A percentile compares a stretch with the other conserved stretches of the same genome.
Conservation (phyloP, 2,888 invertebrate species). For the Chorisops tibialis region DNA sequence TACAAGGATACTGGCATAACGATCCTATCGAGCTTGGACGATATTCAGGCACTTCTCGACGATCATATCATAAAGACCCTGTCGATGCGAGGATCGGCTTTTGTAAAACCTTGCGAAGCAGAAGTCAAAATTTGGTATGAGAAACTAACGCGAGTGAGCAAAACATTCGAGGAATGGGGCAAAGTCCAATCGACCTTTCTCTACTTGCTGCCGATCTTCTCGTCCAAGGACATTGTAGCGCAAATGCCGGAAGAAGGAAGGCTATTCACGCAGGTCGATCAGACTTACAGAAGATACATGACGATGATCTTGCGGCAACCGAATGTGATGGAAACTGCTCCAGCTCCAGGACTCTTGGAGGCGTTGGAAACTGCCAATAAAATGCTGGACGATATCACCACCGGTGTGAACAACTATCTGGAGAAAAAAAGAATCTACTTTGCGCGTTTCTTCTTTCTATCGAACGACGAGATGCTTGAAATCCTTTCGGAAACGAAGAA, state of each 20-base stretch:
- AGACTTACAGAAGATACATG: constrained; percentile 53
- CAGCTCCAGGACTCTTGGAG: constrained; percentile 66
- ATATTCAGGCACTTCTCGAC: constrained; percentile 62
- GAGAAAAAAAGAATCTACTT: constrained; percentile 65
- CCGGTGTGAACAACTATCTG: constrained; percentile 63
- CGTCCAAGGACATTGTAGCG: constrained; percentile 61
- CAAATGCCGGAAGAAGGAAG: constrained; percentile 65
- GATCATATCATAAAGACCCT: constrained; percentile 68
- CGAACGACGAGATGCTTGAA: constrained; percentile 70
- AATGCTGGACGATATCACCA: constrained; percentile 60
- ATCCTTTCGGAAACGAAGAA: constrained; percentile 68
- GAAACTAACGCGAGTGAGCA: constrained; percentile 55
- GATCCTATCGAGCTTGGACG: constrained; percentile 62
- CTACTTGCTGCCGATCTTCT: constrained; percentile 65
- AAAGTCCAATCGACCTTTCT: constrained; percentile 64
- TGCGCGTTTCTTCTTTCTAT: constrained; percentile 72
- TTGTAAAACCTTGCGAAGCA: constrained; percentile 62
- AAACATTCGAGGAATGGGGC: constrained; percentile 63
- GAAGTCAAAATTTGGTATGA: constrained; percentile 59
- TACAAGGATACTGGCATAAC: constrained; percentile 64
- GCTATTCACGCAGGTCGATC: constrained; percentile 56
- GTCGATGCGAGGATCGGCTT: constrained; percentile 69
- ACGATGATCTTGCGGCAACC: constrained; percentile 45
- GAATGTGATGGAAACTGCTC: constrained; percentile 53
- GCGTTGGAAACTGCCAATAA: constrained; percentile 59